Evolutionary conservation across 1,140 invertebrate species (phyloP).

Genomic region (Drosophila baimaii): DNA sequence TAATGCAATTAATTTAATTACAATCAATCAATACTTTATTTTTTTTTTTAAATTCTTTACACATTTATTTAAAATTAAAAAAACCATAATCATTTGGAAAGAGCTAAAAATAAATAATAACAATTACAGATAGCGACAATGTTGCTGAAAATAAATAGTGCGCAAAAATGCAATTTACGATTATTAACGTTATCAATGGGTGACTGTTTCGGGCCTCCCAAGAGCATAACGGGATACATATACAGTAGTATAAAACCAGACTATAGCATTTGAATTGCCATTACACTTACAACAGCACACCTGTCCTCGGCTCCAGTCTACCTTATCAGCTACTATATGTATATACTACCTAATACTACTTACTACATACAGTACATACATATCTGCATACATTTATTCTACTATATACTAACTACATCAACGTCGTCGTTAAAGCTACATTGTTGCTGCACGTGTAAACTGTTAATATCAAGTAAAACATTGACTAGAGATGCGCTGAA

Average conservation of each 20-base stretch:
- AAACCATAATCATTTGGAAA: not conserved
- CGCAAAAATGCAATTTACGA: slow-evolving; percentile 40
- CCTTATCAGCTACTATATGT: slow-evolving; percentile 15
- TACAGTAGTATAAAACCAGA: slow-evolving; percentile 8
- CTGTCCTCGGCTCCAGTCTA: slow-evolving; percentile 10
- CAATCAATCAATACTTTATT: no score
- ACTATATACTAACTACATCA: no score
- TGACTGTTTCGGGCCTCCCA: slow-evolving; percentile 13
- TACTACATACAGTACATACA: not conserved
- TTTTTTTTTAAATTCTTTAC: no score
- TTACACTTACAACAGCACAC: slow-evolving; percentile 27
- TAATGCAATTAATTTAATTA: no score
- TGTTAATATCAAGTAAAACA: slow-evolving; percentile 50
- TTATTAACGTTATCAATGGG: slow-evolving; percentile 39
- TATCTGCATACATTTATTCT: no score
- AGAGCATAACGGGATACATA: slow-evolving; percentile 25
- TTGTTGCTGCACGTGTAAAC: slow-evolving; percentile 70
- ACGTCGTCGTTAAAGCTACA: slow-evolving; percentile 32
- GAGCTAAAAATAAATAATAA: not conserved
- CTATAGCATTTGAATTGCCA: slow-evolving; percentile 23
- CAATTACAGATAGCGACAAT: slow-evolving; percentile 16
- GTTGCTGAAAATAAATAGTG: slow-evolving; percentile 27
- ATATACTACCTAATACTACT: slow-evolving; percentile 6
- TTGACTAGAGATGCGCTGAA: slow-evolving; percentile 9
- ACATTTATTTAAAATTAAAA: no score